A percentile compares a stretch with the other conserved stretches of the same genome.
These are phyloP conservation scores for Odontocolon sp. DNA, from an alignment of 2,888 invertebrate genomes.

Conservation along the genomic window DNA sequence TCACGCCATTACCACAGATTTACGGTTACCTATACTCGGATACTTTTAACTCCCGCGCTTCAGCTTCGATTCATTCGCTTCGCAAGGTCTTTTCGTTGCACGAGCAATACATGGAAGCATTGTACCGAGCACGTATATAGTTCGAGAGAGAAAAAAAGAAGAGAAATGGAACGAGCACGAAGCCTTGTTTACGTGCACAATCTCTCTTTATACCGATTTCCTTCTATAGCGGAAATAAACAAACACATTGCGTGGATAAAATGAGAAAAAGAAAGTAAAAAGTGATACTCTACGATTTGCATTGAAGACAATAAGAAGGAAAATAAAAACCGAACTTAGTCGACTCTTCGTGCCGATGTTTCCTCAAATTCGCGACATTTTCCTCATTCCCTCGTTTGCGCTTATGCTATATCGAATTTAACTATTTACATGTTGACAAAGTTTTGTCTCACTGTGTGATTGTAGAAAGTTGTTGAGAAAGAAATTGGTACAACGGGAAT, in stretches of 20 bases:
- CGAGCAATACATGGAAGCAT: neutral
- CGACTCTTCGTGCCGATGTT: no score
- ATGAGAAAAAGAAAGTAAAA: neutral
- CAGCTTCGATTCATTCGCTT: slow-evolving; percentile 12
- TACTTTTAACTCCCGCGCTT: neutral
- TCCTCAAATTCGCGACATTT: slow-evolving; percentile 27
- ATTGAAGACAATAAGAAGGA: neutral
- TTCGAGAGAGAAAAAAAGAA: neutral
- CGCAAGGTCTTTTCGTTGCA: slow-evolving; percentile 9
- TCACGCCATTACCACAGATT: neutral
- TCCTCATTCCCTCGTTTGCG: neutral
- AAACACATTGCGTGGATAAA: slow-evolving; percentile 18
- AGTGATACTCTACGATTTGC: neutral
- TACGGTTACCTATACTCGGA: neutral
- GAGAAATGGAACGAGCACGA: neutral
- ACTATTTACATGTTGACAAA: slow-evolving; percentile 13
- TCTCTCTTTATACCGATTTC: neutral
- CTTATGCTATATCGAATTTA: slow-evolving; percentile 14
- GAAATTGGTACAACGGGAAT: neutral
- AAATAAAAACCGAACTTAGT: neutral
- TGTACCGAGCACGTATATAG: neutral
- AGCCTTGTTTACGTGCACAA: slow-evolving; percentile 12
- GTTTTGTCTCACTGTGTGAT: neutral
- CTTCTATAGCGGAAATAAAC: slow-evolving; percentile 16
- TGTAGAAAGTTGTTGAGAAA: neutral